These are phyloP conservation scores for Pecten maximus DNA, from an alignment of 2,888 invertebrate species.

Conservation along the genomic window DNA sequence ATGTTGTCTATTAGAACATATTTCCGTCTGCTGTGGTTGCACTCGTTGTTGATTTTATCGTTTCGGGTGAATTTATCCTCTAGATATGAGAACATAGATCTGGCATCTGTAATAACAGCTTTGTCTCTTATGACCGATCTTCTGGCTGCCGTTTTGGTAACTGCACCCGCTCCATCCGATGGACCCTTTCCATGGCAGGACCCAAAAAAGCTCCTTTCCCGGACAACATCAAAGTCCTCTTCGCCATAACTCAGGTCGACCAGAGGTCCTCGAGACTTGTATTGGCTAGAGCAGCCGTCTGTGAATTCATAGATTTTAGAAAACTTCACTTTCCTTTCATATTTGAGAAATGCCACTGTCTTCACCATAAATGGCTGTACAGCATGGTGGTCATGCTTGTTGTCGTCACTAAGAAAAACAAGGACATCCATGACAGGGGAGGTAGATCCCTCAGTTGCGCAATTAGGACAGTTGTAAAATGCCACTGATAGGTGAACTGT, in stretches of 20 bases:
- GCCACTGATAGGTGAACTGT: slow-evolving; percentile 41
- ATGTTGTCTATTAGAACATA: neutral
- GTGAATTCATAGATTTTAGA: slow-evolving; percentile 43
- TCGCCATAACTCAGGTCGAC: slow-evolving; percentile 43
- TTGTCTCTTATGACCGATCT: slow-evolving; percentile 50
- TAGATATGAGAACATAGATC: slow-evolving; percentile 30
- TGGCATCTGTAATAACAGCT: slow-evolving; percentile 37
- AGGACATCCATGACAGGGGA: slow-evolving; percentile 42
- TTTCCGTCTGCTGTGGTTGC: neutral
- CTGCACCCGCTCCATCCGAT: slow-evolving; percentile 50
- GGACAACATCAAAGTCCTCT: slow-evolving; percentile 44
- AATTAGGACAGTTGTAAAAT: slow-evolving; percentile 42
- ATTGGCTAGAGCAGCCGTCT: slow-evolving; percentile 47
- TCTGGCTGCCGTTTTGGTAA: slow-evolving; percentile 49
- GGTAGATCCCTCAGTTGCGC: slow-evolving; percentile 36
- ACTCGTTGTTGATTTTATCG: neutral
- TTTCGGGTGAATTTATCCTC: neutral
- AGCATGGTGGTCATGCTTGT: slow-evolving; percentile 38
- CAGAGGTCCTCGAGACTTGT: slow-evolving; percentile 46
- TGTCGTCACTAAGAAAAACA: slow-evolving; percentile 38
- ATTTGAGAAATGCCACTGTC: slow-evolving; percentile 42
- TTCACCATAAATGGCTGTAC: slow-evolving; percentile 37
- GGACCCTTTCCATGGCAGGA: slow-evolving; percentile 53
- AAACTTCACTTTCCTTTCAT: slow-evolving; percentile 39
- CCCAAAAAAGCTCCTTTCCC: slow-evolving; percentile 43